Percentiles rank a stretch among this genome's conserved stretches.
Conservation (phyloP, 2,113 vertebrate genomes). For the Pseudois nayaur region DNA sequence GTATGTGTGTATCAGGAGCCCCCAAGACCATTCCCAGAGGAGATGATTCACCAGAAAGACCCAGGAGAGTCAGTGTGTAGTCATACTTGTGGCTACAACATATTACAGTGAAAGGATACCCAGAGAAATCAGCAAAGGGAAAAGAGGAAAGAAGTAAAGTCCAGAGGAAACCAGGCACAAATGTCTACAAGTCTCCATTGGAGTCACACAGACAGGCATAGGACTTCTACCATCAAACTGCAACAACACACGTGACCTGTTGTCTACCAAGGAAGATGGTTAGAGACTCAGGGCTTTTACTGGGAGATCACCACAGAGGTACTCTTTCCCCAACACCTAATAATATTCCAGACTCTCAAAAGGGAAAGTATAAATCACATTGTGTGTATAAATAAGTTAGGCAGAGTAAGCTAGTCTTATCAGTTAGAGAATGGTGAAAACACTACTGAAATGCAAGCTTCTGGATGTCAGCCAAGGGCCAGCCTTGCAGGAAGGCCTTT, state of each 20-base stretch:
- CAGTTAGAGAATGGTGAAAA: neutral
- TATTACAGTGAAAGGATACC: neutral
- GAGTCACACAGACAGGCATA: neutral
- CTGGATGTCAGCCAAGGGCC: neutral
- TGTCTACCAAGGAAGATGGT: neutral
- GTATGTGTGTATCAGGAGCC: neutral
- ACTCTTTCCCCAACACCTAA: neutral
- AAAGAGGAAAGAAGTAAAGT: neutral
- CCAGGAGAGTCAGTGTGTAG: neutral
- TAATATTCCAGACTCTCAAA: neutral
- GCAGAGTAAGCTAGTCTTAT: neutral
- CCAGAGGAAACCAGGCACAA: neutral
- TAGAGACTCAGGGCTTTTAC: neutral
- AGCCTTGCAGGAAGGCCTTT: neutral
- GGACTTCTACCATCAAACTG: rapidly evolving
- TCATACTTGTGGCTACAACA: neutral
- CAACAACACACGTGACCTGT: rapidly evolving
- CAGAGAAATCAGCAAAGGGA: neutral
- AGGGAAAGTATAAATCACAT: neutral
- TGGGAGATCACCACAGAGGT: no score
- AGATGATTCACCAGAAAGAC: neutral
- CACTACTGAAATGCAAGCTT: neutral
- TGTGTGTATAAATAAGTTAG: neutral
- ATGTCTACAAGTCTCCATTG: no score
- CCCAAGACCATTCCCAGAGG: neutral